Conservation (phyloP, 2,888 invertebrate genomes). For the Dolomedes plantarius region DNA sequence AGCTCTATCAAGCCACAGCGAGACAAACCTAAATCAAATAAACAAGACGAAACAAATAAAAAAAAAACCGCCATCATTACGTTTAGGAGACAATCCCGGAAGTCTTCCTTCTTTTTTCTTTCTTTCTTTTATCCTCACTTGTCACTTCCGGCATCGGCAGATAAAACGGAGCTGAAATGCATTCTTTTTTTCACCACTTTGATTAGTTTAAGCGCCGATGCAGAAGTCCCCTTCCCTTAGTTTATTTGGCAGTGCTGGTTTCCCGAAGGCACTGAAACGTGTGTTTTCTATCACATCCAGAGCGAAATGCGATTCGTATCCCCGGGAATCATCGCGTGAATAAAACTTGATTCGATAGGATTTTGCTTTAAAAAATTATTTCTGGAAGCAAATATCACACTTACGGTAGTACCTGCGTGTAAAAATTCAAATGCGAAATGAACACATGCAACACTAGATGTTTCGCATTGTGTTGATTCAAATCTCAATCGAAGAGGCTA, state of each 20-base stretch:
- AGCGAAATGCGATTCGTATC: too few species aligned
- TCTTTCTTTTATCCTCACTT: constrained; percentile 14
- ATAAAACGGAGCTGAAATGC: constrained; percentile 54
- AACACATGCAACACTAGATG: too few species aligned
- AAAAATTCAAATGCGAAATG: too few species aligned
- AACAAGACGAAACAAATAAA: constrained; percentile 16
- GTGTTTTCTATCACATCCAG: not conserved
- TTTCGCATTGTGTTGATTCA: too few species aligned
- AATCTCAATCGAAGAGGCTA: too few species aligned
- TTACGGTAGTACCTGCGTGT: too few species aligned
- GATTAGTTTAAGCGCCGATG: constrained; percentile 41
- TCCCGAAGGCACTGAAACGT: not conserved
- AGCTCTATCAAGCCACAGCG: too few species aligned
- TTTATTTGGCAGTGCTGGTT: not conserved
- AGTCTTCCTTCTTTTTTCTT: constrained; percentile 34
- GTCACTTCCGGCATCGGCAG: constrained; percentile 59
- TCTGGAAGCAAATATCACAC: too few species aligned
- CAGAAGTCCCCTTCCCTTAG: constrained; percentile 5
- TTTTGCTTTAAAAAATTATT: too few species aligned
- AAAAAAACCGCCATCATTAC: constrained; percentile 30
- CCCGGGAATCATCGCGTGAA: too few species aligned
- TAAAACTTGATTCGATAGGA: too few species aligned
- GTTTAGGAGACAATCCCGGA: constrained; percentile 49
- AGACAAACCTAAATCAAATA: not conserved
- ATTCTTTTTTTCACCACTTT: constrained; percentile 4